These are phyloP conservation scores for Deilephila elpenor DNA, from an alignment of 2,888 invertebrate genomes.

Conservation along the genomic window DNA sequence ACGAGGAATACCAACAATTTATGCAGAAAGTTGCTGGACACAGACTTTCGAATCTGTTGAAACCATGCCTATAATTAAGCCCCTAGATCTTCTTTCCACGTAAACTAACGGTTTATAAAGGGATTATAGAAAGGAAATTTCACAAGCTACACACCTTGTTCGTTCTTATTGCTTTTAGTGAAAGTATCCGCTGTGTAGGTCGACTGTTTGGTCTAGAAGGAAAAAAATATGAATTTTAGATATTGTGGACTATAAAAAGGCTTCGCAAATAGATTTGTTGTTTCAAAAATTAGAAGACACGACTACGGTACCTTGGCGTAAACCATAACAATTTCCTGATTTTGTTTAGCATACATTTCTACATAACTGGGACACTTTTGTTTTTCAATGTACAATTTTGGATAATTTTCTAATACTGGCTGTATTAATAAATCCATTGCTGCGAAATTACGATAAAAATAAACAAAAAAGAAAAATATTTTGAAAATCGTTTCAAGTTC, in stretches of 20 bases:
- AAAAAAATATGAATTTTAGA: neutral
- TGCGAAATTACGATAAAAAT: constrained; percentile 3
- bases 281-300: constrained; percentile 42
- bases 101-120: neutral
- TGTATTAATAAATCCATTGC: constrained; percentile 61
- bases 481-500: constrained; percentile 15
- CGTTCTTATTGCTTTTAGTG: constrained; percentile 48
- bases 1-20: no score
- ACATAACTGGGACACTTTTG: constrained; percentile 72
- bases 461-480: neutral
- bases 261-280: neutral
- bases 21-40: no score
- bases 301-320: constrained; percentile 59
- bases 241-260: no score
- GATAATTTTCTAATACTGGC: constrained; percentile 59
- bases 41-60: no score
- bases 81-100: no score
- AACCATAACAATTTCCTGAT: constrained; percentile 63
- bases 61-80: no score
- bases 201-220: constrained; percentile 60
- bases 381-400: constrained; percentile 65
- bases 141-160: constrained; percentile 53
- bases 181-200: constrained; percentile 38
- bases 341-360: constrained; percentile 67
- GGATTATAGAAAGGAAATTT: neutral